phyloP scores from a whole-genome alignment of 2,113 vertebrate genomes.

The Hepsetus odoe region DNA sequence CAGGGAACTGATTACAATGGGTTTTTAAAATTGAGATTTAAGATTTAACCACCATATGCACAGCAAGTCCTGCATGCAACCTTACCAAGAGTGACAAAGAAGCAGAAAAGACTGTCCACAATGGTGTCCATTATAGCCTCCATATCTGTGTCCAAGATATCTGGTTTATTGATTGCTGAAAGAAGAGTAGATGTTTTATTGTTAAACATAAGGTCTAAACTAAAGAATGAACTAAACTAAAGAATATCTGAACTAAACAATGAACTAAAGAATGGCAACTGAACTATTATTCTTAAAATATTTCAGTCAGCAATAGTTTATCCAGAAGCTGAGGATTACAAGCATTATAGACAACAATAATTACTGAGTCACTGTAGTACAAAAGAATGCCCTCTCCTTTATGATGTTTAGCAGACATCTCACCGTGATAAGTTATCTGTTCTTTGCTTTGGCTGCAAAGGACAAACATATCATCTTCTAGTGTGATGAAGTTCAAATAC shows the following conservation, averaged over 20 bases:
- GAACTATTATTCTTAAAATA: too few species aligned
- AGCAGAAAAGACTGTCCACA: constrained; percentile 98
- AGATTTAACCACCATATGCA: background rate
- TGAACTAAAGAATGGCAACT: too few species aligned
- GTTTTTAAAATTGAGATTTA: background rate
- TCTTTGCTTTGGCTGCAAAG: constrained; percentile 97
- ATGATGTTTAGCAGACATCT: constrained; percentile 38
- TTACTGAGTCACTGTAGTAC: background rate
- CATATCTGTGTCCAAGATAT: constrained; percentile 96
- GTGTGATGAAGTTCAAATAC: constrained; percentile 98
- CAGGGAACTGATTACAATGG: background rate
- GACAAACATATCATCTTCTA: constrained; percentile 98
- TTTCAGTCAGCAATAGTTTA: too few species aligned
- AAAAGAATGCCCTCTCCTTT: background rate
- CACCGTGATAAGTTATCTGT: constrained; percentile 94
- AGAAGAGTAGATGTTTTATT: constrained; percentile 13
- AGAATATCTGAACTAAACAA: too few species aligned
- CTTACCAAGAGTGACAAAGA: constrained; percentile 98
- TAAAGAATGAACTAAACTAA: too few species aligned
- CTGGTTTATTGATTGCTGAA: constrained; percentile 90
- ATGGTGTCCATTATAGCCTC: constrained; percentile 98
- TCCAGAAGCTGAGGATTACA: too few species aligned
- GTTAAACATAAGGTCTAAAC: too few species aligned
- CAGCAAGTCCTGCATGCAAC: too few species aligned
- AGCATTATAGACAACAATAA: too few species aligned